Conservation (phyloP, 2,113 vertebrate species). For the Anseranas semipalmata region DNA sequence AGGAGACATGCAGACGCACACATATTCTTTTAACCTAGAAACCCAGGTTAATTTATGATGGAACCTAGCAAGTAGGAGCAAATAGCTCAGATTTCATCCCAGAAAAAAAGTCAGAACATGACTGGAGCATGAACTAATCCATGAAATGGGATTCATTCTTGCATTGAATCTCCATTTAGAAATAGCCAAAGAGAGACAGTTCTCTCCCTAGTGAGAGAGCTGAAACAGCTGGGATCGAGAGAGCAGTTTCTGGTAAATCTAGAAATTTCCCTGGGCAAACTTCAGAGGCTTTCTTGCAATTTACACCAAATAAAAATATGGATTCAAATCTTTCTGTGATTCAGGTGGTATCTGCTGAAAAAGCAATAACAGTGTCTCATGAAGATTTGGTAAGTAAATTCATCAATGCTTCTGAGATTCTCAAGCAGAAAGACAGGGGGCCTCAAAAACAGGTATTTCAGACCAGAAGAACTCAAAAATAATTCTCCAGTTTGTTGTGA, state of each 20-base stretch:
- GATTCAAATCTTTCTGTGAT: not conserved
- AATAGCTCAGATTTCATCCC: not conserved
- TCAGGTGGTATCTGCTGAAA: not conserved
- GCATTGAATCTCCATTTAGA: not conserved
- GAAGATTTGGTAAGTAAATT: not conserved
- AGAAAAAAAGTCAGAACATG: not conserved
- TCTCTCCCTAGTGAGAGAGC: not conserved
- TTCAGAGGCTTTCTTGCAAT: not conserved
- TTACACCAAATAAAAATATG: not conserved
- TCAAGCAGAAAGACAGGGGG: not conserved
- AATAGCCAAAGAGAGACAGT: not conserved
- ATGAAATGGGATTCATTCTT: not conserved
- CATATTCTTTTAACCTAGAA: not conserved
- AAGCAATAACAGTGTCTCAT: not conserved
- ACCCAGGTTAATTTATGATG: not conserved
- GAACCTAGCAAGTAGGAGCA: not conserved
- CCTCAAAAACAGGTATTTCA: not conserved
- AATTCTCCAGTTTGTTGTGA: not conserved
- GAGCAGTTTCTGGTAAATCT: not conserved
- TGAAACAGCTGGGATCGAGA: not conserved
- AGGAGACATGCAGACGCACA: not conserved
- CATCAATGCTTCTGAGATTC: not conserved
- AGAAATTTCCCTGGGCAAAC: not conserved
- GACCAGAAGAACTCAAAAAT: not conserved
- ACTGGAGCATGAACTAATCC: not conserved